These are phyloP conservation scores for Ephialtes manifestator DNA, from an alignment of 2,888 invertebrate genomes.

Conservation along the genomic window DNA sequence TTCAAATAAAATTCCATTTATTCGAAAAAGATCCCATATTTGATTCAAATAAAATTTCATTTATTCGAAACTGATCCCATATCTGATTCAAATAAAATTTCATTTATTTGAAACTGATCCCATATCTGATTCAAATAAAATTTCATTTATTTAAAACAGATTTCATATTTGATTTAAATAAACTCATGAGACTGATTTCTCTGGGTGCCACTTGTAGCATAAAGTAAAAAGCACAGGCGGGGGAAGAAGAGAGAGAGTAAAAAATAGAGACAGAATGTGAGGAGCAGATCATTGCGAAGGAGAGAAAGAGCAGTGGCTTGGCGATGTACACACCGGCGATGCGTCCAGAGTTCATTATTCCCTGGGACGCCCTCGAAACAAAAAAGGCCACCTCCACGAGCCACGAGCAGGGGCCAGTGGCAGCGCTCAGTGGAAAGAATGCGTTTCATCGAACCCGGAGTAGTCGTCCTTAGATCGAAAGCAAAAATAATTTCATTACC, in stretches of 20 bases:
- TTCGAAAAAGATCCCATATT: no score
- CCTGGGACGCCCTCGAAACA: conserved; percentile 76
- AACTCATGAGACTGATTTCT: no score
- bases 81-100: no score
- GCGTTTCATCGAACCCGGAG: conserved; percentile 85
- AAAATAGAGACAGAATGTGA: conserved; percentile 25
- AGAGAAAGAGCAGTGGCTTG: conserved; percentile 36
- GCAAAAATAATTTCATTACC: conserved; percentile 87
- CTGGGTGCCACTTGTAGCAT: no score
- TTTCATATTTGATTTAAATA: no score
- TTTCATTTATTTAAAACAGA: no score
- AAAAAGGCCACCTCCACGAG: conserved; percentile 68
- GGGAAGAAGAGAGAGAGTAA: conserved; percentile 33
- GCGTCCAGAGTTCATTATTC: conserved; percentile 81
- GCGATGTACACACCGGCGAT: conserved; percentile 57
- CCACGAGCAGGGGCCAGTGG: conserved; percentile 58
- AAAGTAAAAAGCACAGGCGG: conserved; percentile 37
- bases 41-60: no score
- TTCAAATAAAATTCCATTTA: no score
- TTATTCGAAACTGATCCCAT: no score
- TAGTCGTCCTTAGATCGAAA: conserved; percentile 87
- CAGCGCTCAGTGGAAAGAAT: conserved; percentile 77
- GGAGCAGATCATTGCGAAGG: conserved; percentile 37
- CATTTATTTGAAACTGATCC: no score
- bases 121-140: no score